Conservation (phyloP, 2,888 invertebrate genomes). For the Pseudococcus longispinus region DNA sequence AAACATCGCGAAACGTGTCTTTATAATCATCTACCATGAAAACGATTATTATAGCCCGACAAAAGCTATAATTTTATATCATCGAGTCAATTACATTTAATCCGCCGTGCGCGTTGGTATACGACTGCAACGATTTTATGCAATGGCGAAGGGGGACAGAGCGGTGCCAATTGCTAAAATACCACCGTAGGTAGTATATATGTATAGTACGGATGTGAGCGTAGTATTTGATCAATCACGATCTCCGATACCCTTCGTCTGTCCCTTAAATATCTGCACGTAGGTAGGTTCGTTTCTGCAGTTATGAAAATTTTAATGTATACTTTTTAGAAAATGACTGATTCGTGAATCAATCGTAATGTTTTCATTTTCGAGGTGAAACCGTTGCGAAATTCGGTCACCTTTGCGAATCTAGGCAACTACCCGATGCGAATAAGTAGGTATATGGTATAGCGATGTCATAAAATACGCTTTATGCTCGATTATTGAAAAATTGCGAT, state of each 20-base stretch:
- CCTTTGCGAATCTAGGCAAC: neutral
- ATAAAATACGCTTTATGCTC: neutral
- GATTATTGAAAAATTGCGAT: neutral
- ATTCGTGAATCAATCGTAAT: neutral
- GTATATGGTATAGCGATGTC: neutral
- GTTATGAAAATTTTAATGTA: neutral
- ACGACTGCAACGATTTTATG: neutral
- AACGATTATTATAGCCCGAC: constrained; percentile 7
- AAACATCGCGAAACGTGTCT: constrained; percentile 6
- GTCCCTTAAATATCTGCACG: neutral
- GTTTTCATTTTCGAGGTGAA: neutral
- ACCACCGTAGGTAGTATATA: neutral
- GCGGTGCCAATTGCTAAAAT: neutral
- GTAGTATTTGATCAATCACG: neutral
- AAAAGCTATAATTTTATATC: constrained; percentile 16
- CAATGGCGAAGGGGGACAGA: neutral
- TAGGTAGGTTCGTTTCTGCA: neutral
- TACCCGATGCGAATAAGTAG: neutral
- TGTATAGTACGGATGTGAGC: too few relatives aligned
- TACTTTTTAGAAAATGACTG: neutral
- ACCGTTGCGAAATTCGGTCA: neutral
- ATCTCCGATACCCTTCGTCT: neutral
- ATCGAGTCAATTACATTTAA: constrained; percentile 11
- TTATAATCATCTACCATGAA: constrained; percentile 16
- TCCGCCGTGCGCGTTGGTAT: neutral